Conservation (phyloP, 2,797 vertebrate species). For the Aselliscus stoliczkanus region DNA sequence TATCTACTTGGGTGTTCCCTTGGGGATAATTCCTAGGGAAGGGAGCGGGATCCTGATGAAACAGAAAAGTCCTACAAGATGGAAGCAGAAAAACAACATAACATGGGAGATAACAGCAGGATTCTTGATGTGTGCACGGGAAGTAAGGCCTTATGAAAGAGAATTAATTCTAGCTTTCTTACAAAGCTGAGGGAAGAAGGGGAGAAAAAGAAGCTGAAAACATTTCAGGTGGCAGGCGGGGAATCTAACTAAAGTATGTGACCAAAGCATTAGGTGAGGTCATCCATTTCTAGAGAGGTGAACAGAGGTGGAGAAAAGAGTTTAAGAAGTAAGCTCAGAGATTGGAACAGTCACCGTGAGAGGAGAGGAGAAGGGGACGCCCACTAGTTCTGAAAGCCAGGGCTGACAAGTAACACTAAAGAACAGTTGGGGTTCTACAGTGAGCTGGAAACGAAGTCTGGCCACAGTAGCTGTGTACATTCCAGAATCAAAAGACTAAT, state of each 20-base stretch:
- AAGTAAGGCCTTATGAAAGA: neutral
- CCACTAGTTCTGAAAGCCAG: neutral
- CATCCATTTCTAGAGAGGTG: neutral
- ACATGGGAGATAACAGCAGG: neutral
- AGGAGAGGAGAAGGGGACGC: fast-evolving
- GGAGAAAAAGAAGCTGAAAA: neutral
- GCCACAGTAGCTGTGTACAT: neutral
- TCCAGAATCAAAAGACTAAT: neutral
- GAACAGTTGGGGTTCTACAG: neutral
- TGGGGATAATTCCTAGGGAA: neutral
- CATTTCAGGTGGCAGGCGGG: neutral
- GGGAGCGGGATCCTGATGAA: neutral
- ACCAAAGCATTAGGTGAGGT: neutral
- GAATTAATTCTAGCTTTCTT: neutral
- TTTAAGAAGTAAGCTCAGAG: neutral
- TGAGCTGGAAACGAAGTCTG: neutral
- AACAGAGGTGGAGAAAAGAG: neutral
- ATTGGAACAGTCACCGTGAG: neutral
- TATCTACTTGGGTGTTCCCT: neutral
- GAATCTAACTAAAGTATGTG: neutral
- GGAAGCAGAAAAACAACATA: neutral
- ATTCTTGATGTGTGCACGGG: neutral
- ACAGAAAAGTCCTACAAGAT: neutral
- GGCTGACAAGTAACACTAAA: neutral
- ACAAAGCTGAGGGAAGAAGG: neutral